These are phyloP conservation scores for Amphimallon solstitiale DNA, from an alignment of 2,888 invertebrate genomes.

Conservation along the genomic window DNA sequence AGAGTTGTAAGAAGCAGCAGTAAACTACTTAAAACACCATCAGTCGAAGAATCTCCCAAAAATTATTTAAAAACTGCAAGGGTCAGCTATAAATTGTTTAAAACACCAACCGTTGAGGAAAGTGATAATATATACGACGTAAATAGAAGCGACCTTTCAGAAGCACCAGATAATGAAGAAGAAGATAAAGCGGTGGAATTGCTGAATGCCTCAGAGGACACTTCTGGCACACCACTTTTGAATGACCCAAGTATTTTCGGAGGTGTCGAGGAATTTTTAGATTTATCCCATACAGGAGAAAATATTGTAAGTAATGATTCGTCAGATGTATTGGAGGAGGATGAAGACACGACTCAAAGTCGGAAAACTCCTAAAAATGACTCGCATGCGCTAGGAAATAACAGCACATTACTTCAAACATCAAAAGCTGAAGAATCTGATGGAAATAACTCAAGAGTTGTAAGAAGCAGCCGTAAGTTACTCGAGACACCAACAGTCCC, in stretches of 20 bases:
- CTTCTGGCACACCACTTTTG: no score
- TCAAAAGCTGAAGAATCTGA: conserved; percentile 53
- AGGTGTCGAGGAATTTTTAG: no score
- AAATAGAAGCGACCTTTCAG: no score
- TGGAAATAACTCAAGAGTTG: conserved; percentile 57
- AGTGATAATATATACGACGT: no score
- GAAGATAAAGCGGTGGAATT: no score
- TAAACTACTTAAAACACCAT: conserved; percentile 50
- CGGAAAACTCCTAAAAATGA: conserved; percentile 52
- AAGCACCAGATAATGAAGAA: no score
- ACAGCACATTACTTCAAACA: conserved; percentile 42
- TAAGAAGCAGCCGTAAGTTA: conserved; percentile 44
- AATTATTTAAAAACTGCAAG: conserved; percentile 58
- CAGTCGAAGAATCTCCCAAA: conserved; percentile 44
- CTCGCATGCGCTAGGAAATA: conserved; percentile 48
- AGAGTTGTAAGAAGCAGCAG: conserved; percentile 52
- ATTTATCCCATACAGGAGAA: no score
- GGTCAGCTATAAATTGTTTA: conserved; percentile 57
- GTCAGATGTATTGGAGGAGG: no score
- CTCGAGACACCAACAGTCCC: neutral
- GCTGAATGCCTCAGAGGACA: no score
- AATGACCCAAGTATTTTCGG: no score
- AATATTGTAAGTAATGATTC: no score
- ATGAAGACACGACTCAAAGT: no score
- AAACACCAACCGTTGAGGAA: conserved; percentile 49